Percentiles rank a stretch among this genome's conserved stretches.
Evolutionary conservation across 2,797 vertebrate genomes (phyloP).

Genomic region (Taenioides sp.): DNA sequence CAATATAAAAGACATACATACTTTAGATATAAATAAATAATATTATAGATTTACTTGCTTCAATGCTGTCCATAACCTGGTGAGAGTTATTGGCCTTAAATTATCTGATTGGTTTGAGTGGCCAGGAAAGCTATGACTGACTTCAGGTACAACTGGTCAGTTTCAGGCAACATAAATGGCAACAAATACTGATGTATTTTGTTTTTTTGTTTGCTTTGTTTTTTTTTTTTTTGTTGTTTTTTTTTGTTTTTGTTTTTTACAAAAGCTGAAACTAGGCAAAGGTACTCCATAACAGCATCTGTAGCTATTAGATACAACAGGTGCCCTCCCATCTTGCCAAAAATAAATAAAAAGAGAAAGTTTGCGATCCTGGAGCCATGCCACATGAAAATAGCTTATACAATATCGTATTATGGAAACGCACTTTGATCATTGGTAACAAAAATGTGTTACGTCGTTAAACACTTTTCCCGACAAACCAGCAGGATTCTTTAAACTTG

Average conservation of each 20-base stretch:
- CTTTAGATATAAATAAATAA: neutral
- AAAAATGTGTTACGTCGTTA: conserved; percentile 65
- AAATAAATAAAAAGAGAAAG: conserved; percentile 76
- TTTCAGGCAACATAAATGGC: too few species aligned
- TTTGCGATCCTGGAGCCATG: conserved; percentile 86
- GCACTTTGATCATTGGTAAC: conserved; percentile 74
- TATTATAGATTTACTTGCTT: neutral
- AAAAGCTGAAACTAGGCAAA: neutral
- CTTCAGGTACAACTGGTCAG: too few species aligned
- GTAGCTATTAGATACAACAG: neutral
- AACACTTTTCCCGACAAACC: conserved; percentile 83
- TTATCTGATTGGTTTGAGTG: too few species aligned
- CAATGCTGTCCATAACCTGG: neutral
- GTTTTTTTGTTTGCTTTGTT: too few species aligned
- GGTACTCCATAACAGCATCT: neutral
- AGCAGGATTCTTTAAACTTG: conserved; percentile 81
- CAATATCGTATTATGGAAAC: conserved; percentile 66
- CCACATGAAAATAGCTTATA: conserved; percentile 86
- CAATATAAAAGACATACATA: neutral
- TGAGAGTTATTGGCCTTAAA: too few species aligned
- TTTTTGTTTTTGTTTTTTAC: neutral
- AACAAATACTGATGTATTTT: too few species aligned
- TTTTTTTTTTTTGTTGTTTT: too few species aligned
- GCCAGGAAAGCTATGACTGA: too few species aligned
- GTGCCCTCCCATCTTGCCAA: conserved; percentile 68